Evolutionary conservation across 2,888 invertebrate species (phyloP), one percentile per base, ranked within the genome.

Genomic region (Tipula confusa): DNA sequence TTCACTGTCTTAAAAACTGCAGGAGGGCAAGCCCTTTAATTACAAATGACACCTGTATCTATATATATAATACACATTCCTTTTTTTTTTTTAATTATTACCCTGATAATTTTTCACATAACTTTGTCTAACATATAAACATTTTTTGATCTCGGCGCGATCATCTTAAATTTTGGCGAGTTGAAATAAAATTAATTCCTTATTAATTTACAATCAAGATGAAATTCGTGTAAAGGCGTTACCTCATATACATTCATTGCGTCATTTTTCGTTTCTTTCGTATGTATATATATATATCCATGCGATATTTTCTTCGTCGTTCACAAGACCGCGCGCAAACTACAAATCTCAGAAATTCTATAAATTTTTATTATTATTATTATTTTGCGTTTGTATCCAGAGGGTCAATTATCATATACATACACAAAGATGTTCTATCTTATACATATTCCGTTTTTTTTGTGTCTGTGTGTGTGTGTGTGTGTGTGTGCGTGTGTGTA

Each of bases 351-450:
- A 64, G 64, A 64, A 64, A 64, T 64, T 64, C 64, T 64, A 64
- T 64, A 64, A 64, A 64, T 24, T 24, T 64, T 64, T 64, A 64
- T 64, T 64, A 64, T 64, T 64, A 64, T 64, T 64, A 64, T 64
- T 64, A 64, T 64, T 64, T 64, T 64, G 15, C 24, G n/a, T n/a
- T 64, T 64, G 64, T 64, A 64, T 64, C 64, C 64, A 64, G 64
- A 64, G 64, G 64, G 64, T 64, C 64, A 64, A 64, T 64, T 64
- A 64, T 64, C 64, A 64, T 64, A 64, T 43, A 43, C 24, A n/a
- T n/a, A n/a, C n/a, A n/a, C n/a, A n/a, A n/a, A n/a, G n/a, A n/a
- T n/a, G 24, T 64, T 64, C 64, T 64, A 64, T 64, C 64, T 7
- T 64, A n/a, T n/a, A 64, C 9, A 64, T 24, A n/a, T 24, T 64